Base-by-base conservation (phyloP, 2,797 vertebrate genomes). In the Allenopithecus nigroviridis region DNA sequence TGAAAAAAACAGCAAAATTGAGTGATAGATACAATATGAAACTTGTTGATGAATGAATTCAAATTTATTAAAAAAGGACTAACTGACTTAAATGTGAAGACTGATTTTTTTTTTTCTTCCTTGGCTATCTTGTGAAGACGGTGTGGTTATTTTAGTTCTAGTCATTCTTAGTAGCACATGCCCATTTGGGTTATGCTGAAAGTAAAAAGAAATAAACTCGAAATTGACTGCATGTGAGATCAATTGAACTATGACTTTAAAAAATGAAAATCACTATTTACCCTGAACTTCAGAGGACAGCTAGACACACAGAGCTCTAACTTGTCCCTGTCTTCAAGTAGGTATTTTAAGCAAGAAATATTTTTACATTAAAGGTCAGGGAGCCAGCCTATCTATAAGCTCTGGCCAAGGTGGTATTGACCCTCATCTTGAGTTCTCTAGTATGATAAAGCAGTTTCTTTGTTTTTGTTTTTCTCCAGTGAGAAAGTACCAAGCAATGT, bases 51-150 rank as follows among this genome's bases (percentile, higher is more conserved):
- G 98, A 99, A 98, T 98, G 92, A 98, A 98, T 98, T 98, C 98
- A 98, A 97, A 98, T 98, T 99, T 98, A 98, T 98, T 99, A 98
- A 99, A 99, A 98, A 98, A 98, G 96, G 61, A 98, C 98, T 98
- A 97, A 96, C 90, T 98, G 97, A 96, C 83, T 95, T 80, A 72
- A 94, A 81, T 53, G 72, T 97, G 95, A 98, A 97, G 96, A 95
- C 53, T 96, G 95, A 61, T 94, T 95, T 80, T 19, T 84, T 84
- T 94, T 93, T 79, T 97, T 95, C 92, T 95, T 64, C 50, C 81
- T 95, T 78, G 88, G 74, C 21, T 72, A 16, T 36, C 28, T 59
- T 70, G 16, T 59, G 46, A n/a, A 89, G 50, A 72, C 33, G 14
- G 16, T 94, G 55, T 89, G 68, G 5, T 84, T 94, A 43, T 85